Evolutionary conservation across 1,140 invertebrate species (phyloP), one percentile per base, ranked within the genome.

Genomic region (Pararge aegeria): DNA sequence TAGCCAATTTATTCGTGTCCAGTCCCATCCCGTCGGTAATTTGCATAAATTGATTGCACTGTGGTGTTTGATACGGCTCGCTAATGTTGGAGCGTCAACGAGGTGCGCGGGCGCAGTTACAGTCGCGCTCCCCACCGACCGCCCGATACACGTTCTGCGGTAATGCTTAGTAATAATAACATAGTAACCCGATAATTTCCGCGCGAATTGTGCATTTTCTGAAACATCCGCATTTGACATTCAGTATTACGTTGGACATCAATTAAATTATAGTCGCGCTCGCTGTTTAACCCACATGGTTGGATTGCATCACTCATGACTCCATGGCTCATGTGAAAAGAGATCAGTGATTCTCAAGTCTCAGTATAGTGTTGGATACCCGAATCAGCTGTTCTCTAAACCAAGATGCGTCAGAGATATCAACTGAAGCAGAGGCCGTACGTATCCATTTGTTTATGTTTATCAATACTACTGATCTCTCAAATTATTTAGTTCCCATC

Each of bases 1-100:
- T 78, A 70, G 74, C 61, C 75, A 78, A 82, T 83, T 79, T 77
- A 70, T 66, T 61, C 64, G 64, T 69, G 66, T 74, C 71, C 67
- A 74, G 71, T 70, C 58, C 67, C 70, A 79, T 81, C 80, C 80
- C 70, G 76, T 75, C 56, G 65, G 64, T 73, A 80, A 87, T 88
- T 87, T 88, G 75, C 83, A 88, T 88, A 80, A 88, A 88, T 85
- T 85, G 83, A 86, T 88, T 78, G 77, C 75, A 78, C 67, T 64
- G 68, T 64, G 68, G 68, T 74, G 77, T 76, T 64, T 64, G 68
- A 68, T 66, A 68, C 70, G 67, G 66, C 68, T 65, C 49, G 72
- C 73, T 61, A 64, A 65, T 68, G 74, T 62, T 56, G 55, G 50
- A 21, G 13, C 20, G 44, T 49, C 55, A 64, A 55, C 55, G 68